Percentiles rank a stretch among this genome's conserved stretches.
phyloP scores from a whole-genome alignment of 2,797 vertebrate species.

The Cryptoprocta ferox region DNA sequence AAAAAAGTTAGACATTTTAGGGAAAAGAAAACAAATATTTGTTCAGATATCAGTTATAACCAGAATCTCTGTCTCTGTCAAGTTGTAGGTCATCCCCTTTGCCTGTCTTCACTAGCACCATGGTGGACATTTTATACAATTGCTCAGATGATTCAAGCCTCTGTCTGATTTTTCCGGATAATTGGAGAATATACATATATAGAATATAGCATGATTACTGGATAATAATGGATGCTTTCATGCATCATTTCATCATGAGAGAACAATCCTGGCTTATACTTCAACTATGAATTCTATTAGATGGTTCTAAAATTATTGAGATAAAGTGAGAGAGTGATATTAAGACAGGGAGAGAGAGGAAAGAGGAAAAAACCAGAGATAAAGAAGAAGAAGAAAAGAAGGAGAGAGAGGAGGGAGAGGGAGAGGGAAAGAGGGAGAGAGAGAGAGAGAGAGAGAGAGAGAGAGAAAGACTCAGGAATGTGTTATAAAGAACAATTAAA shows the following conservation, averaged over 20 bases:
- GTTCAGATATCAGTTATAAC: neutral
- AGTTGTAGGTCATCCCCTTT: neutral
- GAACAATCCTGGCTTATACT: neutral
- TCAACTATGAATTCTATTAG: neutral
- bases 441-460: neutral
- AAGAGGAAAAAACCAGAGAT: neutral
- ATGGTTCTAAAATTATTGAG: conserved; percentile 10
- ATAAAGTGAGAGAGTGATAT: neutral
- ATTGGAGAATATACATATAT: neutral
- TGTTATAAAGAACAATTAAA: neutral
- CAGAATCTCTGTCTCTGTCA: neutral
- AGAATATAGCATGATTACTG: neutral
- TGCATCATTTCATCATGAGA: neutral
- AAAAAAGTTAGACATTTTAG: neutral
- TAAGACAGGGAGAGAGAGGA: neutral
- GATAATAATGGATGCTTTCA: neutral
- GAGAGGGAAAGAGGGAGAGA: neutral
- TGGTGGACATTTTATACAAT: neutral
- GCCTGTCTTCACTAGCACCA: neutral
- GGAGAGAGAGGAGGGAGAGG: neutral
- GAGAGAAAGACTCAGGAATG: neutral
- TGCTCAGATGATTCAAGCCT: neutral
- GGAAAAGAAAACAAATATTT: neutral
- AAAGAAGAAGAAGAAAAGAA: neutral
- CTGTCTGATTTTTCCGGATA: conserved; percentile 2